phyloP scores from a whole-genome alignment of 2,797 vertebrate species.

The Uromys caudimaculatus region DNA sequence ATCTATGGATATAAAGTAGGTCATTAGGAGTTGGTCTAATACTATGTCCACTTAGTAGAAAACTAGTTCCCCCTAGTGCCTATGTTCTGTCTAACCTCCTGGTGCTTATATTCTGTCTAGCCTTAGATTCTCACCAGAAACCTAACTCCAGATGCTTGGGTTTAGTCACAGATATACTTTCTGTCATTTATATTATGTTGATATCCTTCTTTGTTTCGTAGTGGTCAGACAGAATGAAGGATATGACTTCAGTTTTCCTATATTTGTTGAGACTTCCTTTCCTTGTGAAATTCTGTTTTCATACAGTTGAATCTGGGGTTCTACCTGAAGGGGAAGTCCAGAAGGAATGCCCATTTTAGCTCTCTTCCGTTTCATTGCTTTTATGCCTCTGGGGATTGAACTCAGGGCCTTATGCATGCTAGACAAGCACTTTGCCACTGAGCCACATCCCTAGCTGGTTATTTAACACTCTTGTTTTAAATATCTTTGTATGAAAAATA shows the following conservation, averaged over 20 bases:
- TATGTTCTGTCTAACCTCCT: too few relatives aligned
- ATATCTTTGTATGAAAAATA: neutral
- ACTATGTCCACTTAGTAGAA: too few relatives aligned
- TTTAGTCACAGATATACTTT: neutral
- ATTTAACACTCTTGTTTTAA: neutral
- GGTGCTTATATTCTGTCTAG: too few relatives aligned
- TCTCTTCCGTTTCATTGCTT: neutral
- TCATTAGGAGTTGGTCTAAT: too few relatives aligned
- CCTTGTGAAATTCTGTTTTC: neutral
- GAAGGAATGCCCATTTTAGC: neutral
- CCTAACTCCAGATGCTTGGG: too few relatives aligned
- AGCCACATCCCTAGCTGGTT: neutral
- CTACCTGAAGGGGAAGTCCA: neutral
- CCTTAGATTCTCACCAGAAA: too few relatives aligned
- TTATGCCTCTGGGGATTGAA: neutral
- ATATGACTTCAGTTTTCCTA: neutral
- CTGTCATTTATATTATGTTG: neutral
- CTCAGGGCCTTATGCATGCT: neutral
- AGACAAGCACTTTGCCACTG: neutral
- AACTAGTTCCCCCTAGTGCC: too few relatives aligned
- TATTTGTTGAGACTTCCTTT: neutral
- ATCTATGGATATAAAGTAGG: too few relatives aligned
- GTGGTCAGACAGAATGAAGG: neutral
- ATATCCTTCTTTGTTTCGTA: neutral
- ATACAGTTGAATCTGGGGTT: neutral